A percentile compares a stretch with the other conserved stretches of the same genome.
Conservation (phyloP, 2,888 invertebrate species). For the Trissolcus brochymenae region DNA sequence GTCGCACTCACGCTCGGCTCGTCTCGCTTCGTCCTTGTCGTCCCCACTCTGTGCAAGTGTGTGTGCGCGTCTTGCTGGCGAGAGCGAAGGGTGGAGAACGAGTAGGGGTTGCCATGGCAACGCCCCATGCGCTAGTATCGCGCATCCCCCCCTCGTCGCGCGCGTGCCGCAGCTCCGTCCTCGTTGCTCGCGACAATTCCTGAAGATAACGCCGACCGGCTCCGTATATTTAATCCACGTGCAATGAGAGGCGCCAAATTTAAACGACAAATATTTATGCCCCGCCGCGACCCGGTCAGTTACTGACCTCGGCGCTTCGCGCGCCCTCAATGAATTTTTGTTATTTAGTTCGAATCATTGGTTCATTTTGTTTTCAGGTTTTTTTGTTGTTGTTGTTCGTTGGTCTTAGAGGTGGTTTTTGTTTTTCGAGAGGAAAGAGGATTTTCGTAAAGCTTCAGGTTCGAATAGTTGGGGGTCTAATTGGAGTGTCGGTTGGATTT, state of each 20-base stretch:
- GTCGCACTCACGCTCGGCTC: conserved; percentile 10
- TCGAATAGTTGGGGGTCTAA: too few species aligned
- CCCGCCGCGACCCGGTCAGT: neutral
- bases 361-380: too few species aligned
- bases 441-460: too few species aligned
- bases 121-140: conserved; percentile 70
- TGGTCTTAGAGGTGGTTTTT: too few species aligned
- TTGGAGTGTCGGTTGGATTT: too few species aligned
- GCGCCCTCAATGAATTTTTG: neutral
- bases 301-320: neutral
- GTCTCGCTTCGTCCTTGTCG: conserved; percentile 27
- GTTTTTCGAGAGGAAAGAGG: too few species aligned
- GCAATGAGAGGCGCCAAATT: conserved; percentile 52
- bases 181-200: conserved; percentile 45
- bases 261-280: conserved; percentile 41
- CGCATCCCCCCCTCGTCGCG: conserved; percentile 55
- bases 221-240: conserved; percentile 41
- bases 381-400: too few species aligned
- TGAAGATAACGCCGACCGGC: conserved; percentile 45
- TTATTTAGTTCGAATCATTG: too few species aligned
- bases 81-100: conserved; percentile 64
- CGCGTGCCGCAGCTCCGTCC: conserved; percentile 51
- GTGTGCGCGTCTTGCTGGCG: conserved; percentile 55
- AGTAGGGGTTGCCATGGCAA: conserved; percentile 72
- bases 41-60: conserved; percentile 33